phyloP scores from a whole-genome alignment of 2,888 invertebrate species.

The Sialis lutaria region DNA sequence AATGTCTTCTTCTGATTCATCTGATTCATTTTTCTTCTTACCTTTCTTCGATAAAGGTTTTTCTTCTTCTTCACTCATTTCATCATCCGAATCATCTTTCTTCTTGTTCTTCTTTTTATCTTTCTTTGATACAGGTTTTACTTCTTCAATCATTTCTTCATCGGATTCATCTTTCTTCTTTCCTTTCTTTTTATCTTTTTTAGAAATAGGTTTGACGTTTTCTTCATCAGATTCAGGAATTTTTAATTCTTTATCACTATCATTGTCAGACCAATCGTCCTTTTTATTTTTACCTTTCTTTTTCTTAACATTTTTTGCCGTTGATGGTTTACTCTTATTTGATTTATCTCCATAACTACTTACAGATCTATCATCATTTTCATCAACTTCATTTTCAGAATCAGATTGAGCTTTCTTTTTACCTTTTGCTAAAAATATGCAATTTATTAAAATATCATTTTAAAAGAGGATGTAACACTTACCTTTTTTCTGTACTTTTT shows the following conservation, averaged over 20 bases:
- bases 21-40: conserved; percentile 9
- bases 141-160: conserved; percentile 12
- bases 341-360: conserved; percentile 13
- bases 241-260: conserved; percentile 11
- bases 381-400: conserved; percentile 19
- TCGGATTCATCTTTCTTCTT: conserved; percentile 9
- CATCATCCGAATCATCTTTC: conserved; percentile 9
- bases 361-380: conserved; percentile 8
- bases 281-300: conserved; percentile 12
- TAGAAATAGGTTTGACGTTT: conserved; percentile 9
- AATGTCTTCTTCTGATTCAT: conserved; percentile 5
- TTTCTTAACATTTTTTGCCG: conserved; percentile 12
- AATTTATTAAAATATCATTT: background rate
- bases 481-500: conserved; percentile 8
- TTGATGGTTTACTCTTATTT: conserved; percentile 11
- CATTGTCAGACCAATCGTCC: conserved; percentile 15
- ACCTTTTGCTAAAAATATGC: background rate
- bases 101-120: conserved; percentile 20
- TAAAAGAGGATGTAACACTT: background rate
- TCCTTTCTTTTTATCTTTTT: conserved; percentile 11
- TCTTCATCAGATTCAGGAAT: conserved; percentile 9
- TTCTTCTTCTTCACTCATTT: conserved; percentile 6
- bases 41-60: conserved; percentile 7
- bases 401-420: conserved; percentile 11
- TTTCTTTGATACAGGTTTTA: conserved; percentile 19